These are phyloP conservation scores for Habropoda laboriosa DNA, from an alignment of 1,140 invertebrate genomes.

Conservation along the genomic window DNA sequence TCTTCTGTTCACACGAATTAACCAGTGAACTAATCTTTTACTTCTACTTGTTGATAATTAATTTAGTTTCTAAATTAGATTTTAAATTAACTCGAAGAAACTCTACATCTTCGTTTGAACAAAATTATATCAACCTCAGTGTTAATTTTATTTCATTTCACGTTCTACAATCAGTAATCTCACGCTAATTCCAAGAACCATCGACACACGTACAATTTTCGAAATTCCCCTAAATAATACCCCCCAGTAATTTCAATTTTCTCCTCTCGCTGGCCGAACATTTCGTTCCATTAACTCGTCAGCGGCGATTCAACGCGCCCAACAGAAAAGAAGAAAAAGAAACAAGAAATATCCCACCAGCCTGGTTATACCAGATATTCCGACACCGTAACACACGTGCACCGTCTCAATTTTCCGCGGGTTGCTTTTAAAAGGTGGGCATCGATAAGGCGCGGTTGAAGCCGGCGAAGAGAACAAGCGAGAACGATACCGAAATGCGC, in stretches of 20 bases:
- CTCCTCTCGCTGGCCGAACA: not conserved
- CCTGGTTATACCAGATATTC: not conserved
- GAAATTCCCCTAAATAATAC: too few relatives aligned
- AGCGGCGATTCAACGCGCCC: too few relatives aligned
- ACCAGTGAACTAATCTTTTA: not conserved
- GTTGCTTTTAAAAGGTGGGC: not conserved
- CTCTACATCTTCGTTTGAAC: too few relatives aligned
- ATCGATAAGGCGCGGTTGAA: constrained; percentile 3
- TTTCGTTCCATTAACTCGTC: not conserved
- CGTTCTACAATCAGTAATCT: too few relatives aligned
- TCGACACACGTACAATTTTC: too few relatives aligned
- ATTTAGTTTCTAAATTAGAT: too few relatives aligned
- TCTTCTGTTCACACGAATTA: not conserved
- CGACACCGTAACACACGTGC: not conserved
- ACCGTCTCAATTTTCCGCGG: not conserved
- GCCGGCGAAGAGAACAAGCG: not conserved
- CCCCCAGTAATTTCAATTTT: too few relatives aligned
- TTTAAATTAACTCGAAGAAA: too few relatives aligned
- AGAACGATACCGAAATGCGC: not conserved
- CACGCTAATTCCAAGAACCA: too few relatives aligned
- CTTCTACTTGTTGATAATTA: not conserved
- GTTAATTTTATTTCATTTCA: too few relatives aligned
- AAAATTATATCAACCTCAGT: too few relatives aligned
- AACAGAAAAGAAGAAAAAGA: not conserved
- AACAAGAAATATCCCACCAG: too few relatives aligned